Conservation (phyloP, 2,797 vertebrate genomes). For the Percopsis omiscomaycus region DNA sequence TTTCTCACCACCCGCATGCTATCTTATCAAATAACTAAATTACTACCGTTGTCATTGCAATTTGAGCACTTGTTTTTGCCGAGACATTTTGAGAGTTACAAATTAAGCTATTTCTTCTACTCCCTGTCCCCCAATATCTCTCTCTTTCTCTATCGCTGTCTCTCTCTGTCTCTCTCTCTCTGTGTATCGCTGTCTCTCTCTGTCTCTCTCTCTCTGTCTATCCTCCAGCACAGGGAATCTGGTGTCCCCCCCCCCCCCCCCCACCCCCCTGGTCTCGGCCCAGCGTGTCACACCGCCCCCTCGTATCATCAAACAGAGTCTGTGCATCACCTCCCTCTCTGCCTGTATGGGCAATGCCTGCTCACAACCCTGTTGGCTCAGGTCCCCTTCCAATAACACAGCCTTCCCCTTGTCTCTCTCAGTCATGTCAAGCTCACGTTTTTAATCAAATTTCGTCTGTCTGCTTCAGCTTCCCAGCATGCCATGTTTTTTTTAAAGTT, state of each 20-base stretch:
- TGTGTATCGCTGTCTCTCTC: neutral
- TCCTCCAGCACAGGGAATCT: constrained; percentile 35
- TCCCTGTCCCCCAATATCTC: neutral
- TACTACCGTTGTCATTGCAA: neutral
- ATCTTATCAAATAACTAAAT: neutral
- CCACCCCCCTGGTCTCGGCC: constrained; percentile 28
- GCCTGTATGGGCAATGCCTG: constrained; percentile 48
- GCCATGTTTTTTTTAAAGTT: too few relatives aligned
- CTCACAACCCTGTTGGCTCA: constrained; percentile 34
- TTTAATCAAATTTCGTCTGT: too few relatives aligned
- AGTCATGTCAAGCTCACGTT: neutral
- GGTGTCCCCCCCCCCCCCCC: constrained; percentile 63
- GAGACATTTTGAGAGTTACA: constrained; percentile 15
- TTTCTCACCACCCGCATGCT: too few relatives aligned
- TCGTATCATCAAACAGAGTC: constrained; percentile 64
- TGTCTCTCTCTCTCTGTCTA: constrained; percentile 19
- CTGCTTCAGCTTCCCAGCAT: too few relatives aligned
- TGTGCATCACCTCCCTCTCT: constrained; percentile 36
- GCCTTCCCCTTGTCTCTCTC: constrained; percentile 37
- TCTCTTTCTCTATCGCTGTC: neutral
- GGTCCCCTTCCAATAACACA: constrained; percentile 27
- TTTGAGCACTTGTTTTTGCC: neutral
- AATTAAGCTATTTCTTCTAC: neutral
- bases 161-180: constrained; percentile 2
- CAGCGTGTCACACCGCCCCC: constrained; percentile 63